Evolutionary conservation across 2,113 vertebrate genomes (phyloP).

Genomic region (Verasper variegatus): DNA sequence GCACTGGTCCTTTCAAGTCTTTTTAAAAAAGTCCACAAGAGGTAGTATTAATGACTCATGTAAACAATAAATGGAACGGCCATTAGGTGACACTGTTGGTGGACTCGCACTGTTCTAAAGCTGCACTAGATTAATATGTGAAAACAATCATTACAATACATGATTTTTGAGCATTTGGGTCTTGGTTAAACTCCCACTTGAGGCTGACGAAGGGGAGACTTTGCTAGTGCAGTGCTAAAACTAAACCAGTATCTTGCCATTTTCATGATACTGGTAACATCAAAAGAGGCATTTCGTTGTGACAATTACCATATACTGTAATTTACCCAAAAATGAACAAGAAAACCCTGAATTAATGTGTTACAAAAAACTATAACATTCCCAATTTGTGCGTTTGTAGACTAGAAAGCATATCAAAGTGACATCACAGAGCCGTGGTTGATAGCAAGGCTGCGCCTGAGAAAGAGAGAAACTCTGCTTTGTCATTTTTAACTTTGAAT

Average conservation of each 20-base stretch:
- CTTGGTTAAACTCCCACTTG: not conserved
- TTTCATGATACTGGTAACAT: too few relatives aligned
- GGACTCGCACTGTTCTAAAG: constrained; percentile 17
- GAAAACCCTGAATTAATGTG: constrained; percentile 25
- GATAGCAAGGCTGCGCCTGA: constrained; percentile 34
- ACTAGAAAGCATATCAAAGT: too few relatives aligned
- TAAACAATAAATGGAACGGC: constrained; percentile 59
- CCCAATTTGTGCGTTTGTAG: constrained; percentile 57
- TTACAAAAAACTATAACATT: constrained; percentile 59
- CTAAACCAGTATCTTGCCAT: too few relatives aligned
- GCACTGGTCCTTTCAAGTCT: constrained; percentile 32
- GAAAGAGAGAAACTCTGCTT: constrained; percentile 12
- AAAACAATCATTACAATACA: constrained; percentile 4
- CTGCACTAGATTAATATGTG: constrained; percentile 8
- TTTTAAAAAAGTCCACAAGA: constrained; percentile 62
- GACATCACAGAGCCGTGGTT: constrained; percentile 26
- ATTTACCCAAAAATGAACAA: not conserved
- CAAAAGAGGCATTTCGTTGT: constrained; percentile 32
- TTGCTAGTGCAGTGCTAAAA: too few relatives aligned
- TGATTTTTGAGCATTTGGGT: constrained; percentile 2
- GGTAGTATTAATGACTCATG: constrained; percentile 68
- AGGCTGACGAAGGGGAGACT: not conserved
- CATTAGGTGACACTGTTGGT: constrained; percentile 37
- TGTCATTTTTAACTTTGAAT: constrained; percentile 16
- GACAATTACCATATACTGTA: not conserved